Evolutionary conservation across 2,888 invertebrate genomes (phyloP), one percentile per base, ranked within the genome.

Genomic region (Phengaris alcon): DNA sequence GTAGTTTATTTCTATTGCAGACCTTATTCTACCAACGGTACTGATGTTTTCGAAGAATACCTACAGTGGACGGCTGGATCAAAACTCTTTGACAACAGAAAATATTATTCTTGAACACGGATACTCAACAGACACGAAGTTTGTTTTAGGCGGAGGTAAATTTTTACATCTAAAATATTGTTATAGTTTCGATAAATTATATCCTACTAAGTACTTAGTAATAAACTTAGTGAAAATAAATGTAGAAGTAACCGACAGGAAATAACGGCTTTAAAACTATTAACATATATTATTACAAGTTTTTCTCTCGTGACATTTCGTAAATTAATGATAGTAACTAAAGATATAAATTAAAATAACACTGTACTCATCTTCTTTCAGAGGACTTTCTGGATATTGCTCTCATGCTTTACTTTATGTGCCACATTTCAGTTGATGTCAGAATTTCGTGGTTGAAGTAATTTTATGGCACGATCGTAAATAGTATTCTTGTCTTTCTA

Each of bases 91-190:
- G 88, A 10, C 75, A 78, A 8, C 76, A 74, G 78, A 84, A 57
- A 80, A 82, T 73, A 35, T 35, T 35, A 2, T 73, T 57, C 7
- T 75, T 90, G 12, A 77, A 73, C 9, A 75, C 85, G 3, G 87
- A 86, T 88, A 83, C 77, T 79, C 79, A 9, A 10, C 77, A 46
- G 83, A 80, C 72, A 87, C 75, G 22, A 22, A 81, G 7, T 90
- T 88, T 79, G 22, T 76, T 12, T 77, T 88, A 22, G 79, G 76
- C 55, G 88, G 88, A 83, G 88, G 90, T 88, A 85, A 76, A 68
- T 68, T 35, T 6, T 69, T 73, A 68, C 10, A 35, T 35, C 10
- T 15, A 10, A 52, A 12, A 52, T 12, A 52, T 10, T 52, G 35
- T 35, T 35, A 35, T 35, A 35, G 35, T 35, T 35, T 35, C 4